phyloP scores from a whole-genome alignment of 2,797 vertebrate species.

The Pogonophryne albipinna region DNA sequence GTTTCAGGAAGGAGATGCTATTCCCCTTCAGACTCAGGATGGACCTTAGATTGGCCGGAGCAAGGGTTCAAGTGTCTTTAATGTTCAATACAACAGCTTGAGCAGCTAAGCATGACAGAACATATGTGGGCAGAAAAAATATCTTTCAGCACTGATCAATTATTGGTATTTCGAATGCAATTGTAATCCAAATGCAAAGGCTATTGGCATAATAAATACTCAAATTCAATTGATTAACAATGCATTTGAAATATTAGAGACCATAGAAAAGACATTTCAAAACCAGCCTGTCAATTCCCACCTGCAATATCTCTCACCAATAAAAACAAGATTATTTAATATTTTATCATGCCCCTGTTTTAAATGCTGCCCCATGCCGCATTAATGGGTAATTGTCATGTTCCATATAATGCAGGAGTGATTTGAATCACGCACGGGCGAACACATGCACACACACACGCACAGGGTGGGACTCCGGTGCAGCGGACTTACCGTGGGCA shows the following conservation, averaged over 20 bases:
- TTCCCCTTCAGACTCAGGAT: not conserved
- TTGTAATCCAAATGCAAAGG: not conserved
- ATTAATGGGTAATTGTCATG: not conserved
- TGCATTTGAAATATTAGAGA: constrained; percentile 3
- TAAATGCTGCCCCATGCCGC: not conserved
- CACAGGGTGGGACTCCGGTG: constrained; percentile 64
- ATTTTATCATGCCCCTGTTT: not conserved
- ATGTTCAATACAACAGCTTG: constrained; percentile 22
- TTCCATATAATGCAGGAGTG: constrained; percentile 47
- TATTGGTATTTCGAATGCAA: not conserved
- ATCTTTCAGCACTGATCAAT: constrained; percentile 1
- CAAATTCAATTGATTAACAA: not conserved
- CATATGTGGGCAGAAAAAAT: not conserved
- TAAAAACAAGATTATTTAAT: not conserved
- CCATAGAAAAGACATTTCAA: not conserved
- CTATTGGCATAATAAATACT: not conserved
- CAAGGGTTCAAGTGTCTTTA: constrained; percentile 29
- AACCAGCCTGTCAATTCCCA: not conserved
- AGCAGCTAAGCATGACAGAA: not conserved
- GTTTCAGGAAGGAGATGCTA: not conserved
- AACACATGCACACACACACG: constrained; percentile 2
- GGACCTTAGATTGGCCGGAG: constrained; percentile 7
- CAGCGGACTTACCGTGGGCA: constrained; percentile 75
- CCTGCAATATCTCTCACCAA: not conserved
- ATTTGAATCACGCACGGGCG: constrained; percentile 50